A percentile compares a stretch with the other conserved stretches of the same genome.
Conservation (phyloP, 2,797 vertebrate genomes). For the Apodemus agrarius region DNA sequence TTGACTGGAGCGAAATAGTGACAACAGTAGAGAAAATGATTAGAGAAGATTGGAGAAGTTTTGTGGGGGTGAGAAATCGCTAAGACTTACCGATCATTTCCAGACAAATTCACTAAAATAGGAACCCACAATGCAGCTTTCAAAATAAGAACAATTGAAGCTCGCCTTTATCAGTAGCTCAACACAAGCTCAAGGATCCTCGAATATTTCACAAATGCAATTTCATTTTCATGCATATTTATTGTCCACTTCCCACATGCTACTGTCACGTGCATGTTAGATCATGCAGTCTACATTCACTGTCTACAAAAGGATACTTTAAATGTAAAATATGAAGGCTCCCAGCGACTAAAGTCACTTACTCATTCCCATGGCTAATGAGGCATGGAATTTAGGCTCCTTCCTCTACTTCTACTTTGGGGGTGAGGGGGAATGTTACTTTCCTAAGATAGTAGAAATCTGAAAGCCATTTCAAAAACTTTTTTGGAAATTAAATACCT, state of each 20-base stretch:
- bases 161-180: slow-evolving; percentile 25
- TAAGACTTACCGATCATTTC: not conserved
- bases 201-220: not conserved
- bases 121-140: slow-evolving; percentile 16
- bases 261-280: not conserved
- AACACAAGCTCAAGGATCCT: not conserved
- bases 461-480: slow-evolving; percentile 30
- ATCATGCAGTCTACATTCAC: not conserved
- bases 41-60: not conserved
- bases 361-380: not conserved
- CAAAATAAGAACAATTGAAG: slow-evolving; percentile 10
- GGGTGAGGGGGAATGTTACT: not conserved
- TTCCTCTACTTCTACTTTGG: not conserved
- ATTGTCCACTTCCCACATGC: not conserved
- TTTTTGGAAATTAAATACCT: slow-evolving; percentile 43
- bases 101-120: slow-evolving; percentile 42
- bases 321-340: not conserved
- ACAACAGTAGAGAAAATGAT: not conserved
- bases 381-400: not conserved
- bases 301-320: slow-evolving; percentile 31
- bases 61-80: not conserved
- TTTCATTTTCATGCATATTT: not conserved
- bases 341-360: not conserved
- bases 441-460: slow-evolving; percentile 9
- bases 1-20: not conserved